These are phyloP conservation scores for Pherbina coryleti DNA, from an alignment of 2,888 invertebrate species.

Conservation along the genomic window DNA sequence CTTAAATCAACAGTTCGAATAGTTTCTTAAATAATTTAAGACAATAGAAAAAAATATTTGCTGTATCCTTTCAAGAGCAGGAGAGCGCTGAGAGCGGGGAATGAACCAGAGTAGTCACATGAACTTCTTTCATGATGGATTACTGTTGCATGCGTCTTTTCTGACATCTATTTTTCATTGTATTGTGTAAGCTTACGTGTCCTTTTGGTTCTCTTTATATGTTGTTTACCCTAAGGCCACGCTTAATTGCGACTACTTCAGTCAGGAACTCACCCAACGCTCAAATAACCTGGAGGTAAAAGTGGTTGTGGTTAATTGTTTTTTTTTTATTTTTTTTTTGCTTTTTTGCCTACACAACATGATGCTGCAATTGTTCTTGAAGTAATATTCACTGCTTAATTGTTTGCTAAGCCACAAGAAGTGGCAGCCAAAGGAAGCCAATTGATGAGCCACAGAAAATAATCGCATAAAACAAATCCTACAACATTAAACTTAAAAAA, in stretches of 20 bases:
- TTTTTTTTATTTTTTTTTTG: neutral
- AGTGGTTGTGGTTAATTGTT: neutral
- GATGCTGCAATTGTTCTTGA: neutral
- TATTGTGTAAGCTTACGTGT: too few species aligned
- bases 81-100: too few species aligned
- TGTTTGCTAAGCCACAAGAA: neutral
- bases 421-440: neutral
- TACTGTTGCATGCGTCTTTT: too few species aligned
- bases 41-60: too few species aligned
- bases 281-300: neutral
- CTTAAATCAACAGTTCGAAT: too few species aligned
- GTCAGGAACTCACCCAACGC: neutral
- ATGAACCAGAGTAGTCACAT: too few species aligned
- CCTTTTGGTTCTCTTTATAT: too few species aligned
- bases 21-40: too few species aligned
- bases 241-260: neutral
- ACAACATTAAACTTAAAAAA: neutral
- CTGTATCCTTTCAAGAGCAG: too few species aligned
- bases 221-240: too few species aligned
- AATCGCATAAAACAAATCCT: neutral
- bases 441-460: neutral
- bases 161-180: too few species aligned
- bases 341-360: neutral
- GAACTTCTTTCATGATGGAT: too few species aligned
- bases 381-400: conserved; percentile 13